These are phyloP conservation scores for Ranitomeya variabilis DNA, from an alignment of 2,113 vertebrate genomes.

Conservation along the genomic window DNA sequence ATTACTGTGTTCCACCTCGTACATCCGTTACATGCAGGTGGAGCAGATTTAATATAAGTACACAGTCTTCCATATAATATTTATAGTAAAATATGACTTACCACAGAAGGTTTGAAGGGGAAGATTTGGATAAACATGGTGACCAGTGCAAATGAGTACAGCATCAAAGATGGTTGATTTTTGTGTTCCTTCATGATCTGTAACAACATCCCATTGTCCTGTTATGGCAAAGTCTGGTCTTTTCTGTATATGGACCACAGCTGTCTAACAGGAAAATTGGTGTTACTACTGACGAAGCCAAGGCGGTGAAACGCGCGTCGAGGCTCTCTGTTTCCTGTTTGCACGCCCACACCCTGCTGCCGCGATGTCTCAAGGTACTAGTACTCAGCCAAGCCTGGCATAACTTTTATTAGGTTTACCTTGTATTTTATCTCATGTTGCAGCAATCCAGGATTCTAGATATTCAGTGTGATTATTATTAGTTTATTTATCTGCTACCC, in stretches of 20 bases:
- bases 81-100: constrained; percentile 59
- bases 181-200: constrained; percentile 69
- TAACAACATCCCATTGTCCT: constrained; percentile 84
- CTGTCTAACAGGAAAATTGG: constrained; percentile 70
- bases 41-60: background rate
- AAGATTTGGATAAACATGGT: constrained; percentile 74
- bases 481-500: too few species aligned
- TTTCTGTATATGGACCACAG: constrained; percentile 73
- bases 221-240: constrained; percentile 72
- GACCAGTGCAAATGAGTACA: constrained; percentile 82
- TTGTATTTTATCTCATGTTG: too few species aligned
- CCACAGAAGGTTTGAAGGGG: constrained; percentile 78
- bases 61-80: background rate
- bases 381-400: too few species aligned
- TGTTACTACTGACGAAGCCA: background rate
- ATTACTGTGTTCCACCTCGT: too few species aligned
- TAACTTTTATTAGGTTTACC: too few species aligned
- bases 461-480: too few species aligned
- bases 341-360: too few species aligned
- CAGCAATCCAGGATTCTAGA: too few species aligned
- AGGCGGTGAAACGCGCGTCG: too few species aligned
- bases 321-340: too few species aligned
- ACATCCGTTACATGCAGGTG: too few species aligned
- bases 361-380: too few species aligned
- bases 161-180: constrained; percentile 77